Evolutionary conservation across 1,140 invertebrate species (phyloP).

Genomic region (Grapholita molesta): DNA sequence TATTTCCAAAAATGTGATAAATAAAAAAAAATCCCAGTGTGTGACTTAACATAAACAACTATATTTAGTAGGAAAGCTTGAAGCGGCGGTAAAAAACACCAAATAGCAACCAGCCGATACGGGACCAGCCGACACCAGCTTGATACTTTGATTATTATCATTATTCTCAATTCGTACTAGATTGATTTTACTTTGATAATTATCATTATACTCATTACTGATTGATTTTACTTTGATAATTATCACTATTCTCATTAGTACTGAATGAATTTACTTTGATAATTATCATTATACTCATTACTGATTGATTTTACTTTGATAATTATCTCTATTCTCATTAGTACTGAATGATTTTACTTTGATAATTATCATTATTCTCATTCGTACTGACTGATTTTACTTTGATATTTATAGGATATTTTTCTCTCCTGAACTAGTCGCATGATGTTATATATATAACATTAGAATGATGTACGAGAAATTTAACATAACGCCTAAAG

Average conservation of each 20-base stretch:
- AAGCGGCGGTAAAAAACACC: slow-evolving; percentile 34
- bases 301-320: background rate
- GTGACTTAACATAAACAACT: slow-evolving; percentile 2
- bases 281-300: background rate
- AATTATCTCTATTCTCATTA: background rate
- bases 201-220: background rate
- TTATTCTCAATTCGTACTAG: background rate
- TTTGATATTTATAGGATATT: too few relatives aligned
- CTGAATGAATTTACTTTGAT: too few relatives aligned
- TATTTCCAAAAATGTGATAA: background rate
- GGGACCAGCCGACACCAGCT: background rate
- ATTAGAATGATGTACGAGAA: too few relatives aligned
- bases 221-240: background rate
- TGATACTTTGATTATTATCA: background rate
- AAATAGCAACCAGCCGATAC: background rate
- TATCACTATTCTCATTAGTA: background rate
- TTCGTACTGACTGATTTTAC: too few relatives aligned
- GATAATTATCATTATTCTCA: too few relatives aligned
- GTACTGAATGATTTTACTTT: too few relatives aligned
- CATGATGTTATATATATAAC: too few relatives aligned
- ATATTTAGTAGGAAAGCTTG: slow-evolving; percentile 30
- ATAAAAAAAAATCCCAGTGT: background rate
- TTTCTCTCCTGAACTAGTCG: too few relatives aligned
- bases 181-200: background rate
- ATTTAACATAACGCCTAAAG: background rate